Base-by-base conservation (phyloP, 2,113 vertebrate genomes). In the Progne subis region DNA sequence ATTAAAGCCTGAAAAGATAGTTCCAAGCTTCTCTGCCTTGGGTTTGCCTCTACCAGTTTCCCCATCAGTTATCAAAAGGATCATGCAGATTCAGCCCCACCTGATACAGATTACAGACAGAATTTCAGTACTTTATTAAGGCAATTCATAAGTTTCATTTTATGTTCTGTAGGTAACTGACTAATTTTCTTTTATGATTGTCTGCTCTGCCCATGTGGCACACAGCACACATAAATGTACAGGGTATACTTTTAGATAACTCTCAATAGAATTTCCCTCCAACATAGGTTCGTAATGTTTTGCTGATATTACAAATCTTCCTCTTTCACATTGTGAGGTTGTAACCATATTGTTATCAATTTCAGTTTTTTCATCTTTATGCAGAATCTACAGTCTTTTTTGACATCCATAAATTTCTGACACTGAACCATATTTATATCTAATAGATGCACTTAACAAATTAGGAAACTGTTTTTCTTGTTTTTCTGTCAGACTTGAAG, bases 391-490 rank as follows among this genome's bases (percentile, higher is more conserved):
- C 12, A 56, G 18, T 53, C 3, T 25, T 56, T 75, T 63, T 53
- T 2, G 3, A 55, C 31, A 63, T 34, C 19, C 14, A 49, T 32
- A 31, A 12, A 14, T 76, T 61, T 85, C 39, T 69, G 14, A 10
- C 28, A 34, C 13, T 15, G 8, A 6, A 37, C 18, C 5, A 2
- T 29, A 0, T n/a, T n/a, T n/a, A n/a, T n/a, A n/a, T n/a, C n/a
- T n/a, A n/a, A n/a, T n/a, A n/a, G n/a, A n/a, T n/a, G n/a, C n/a
- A n/a, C n/a, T n/a, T n/a, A n/a, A n/a, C n/a, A n/a, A n/a, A n/a
- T n/a, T n/a, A n/a, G n/a, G n/a, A n/a, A n/a, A n/a, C n/a, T n/a
- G n/a, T n/a, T n/a, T n/a, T n/a, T n/a, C n/a, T n/a, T n/a, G n/a
- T n/a, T n/a, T n/a, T n/a, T n/a, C n/a, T n/a, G n/a, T n/a, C n/a